phyloP scores from a whole-genome alignment of 2,113 vertebrate genomes.

The Physeter macrocephalus region DNA sequence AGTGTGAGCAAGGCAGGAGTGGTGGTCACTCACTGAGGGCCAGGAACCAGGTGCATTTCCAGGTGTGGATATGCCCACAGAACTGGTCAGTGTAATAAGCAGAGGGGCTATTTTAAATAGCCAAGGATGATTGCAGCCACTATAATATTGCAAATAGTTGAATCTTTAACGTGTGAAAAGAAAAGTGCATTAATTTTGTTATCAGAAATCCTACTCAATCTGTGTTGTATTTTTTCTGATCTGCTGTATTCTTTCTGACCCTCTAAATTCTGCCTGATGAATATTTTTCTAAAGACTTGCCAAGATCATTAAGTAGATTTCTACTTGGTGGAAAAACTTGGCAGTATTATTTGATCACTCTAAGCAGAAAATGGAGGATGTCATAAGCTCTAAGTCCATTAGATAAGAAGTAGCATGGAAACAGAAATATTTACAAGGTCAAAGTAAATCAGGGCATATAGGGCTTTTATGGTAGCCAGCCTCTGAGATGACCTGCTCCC shows the following conservation, averaged over 20 bases:
- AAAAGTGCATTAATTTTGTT: neutral
- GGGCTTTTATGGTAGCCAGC: neutral
- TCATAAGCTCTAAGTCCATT: neutral
- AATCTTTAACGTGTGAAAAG: neutral
- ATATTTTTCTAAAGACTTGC: slow-evolving; percentile 58
- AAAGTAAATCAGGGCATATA: neutral
- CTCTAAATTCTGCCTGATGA: neutral
- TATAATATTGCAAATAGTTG: neutral
- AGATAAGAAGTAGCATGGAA: neutral
- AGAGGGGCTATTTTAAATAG: neutral
- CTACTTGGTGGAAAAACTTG: slow-evolving; percentile 38
- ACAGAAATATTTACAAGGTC: neutral
- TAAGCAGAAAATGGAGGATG: slow-evolving; percentile 36
- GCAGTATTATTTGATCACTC: neutral
- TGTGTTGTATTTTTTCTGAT: neutral
- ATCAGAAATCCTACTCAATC: neutral
- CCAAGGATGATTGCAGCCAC: accelerated
- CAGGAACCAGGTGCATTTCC: neutral
- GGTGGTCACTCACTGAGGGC: neutral
- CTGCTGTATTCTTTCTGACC: slow-evolving; percentile 7
- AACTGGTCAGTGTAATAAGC: too few relatives aligned
- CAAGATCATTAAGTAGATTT: slow-evolving; percentile 66
- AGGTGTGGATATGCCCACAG: neutral
- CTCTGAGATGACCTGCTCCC: neutral
- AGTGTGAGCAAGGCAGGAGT: neutral